Evolutionary conservation across 1,140 invertebrate genomes (phyloP).

Genomic region (Ceratina calcarata): DNA sequence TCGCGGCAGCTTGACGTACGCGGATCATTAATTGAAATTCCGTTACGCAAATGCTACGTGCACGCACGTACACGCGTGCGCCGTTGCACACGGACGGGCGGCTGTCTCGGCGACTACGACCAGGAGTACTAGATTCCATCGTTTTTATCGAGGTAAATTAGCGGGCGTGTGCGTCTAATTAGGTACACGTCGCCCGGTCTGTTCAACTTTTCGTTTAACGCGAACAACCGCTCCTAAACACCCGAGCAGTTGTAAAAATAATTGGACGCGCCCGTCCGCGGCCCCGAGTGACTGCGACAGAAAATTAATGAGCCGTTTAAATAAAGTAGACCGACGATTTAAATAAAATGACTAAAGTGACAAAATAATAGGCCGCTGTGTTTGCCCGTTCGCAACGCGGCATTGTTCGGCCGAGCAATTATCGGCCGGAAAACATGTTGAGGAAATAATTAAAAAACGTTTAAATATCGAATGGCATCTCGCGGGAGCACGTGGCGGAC

Average conservation of each 20-base stretch:
- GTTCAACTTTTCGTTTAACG: neutral
- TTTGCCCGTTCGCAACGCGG: neutral
- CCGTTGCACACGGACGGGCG: neutral
- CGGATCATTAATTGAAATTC: conserved; percentile 59
- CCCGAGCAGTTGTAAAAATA: neutral
- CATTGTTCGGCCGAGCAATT: conserved; percentile 9
- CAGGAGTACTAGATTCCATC: conserved; percentile 35
- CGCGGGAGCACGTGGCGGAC: neutral
- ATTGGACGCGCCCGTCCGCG: conserved; percentile 20
- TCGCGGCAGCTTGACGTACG: conserved; percentile 44
- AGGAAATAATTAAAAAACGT: conserved; percentile 28
- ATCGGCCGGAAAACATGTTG: neutral
- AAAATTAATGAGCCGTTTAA: conserved; percentile 15
- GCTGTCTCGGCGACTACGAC: conserved; percentile 3
- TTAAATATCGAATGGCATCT: conserved; percentile 11
- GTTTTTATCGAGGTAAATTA: conserved; percentile 45
- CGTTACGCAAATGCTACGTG: conserved; percentile 45
- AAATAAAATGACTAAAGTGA: neutral
- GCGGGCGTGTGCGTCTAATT: conserved; percentile 35
- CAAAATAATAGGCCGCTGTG: neutral
- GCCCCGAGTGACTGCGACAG: neutral
- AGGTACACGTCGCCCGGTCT: neutral
- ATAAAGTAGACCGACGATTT: conserved; percentile 23
- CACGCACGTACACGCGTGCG: neutral
- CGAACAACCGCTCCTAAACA: neutral